Evolutionary conservation across 2,888 invertebrate genomes (phyloP).

Genomic region (Clusia tigrina): DNA sequence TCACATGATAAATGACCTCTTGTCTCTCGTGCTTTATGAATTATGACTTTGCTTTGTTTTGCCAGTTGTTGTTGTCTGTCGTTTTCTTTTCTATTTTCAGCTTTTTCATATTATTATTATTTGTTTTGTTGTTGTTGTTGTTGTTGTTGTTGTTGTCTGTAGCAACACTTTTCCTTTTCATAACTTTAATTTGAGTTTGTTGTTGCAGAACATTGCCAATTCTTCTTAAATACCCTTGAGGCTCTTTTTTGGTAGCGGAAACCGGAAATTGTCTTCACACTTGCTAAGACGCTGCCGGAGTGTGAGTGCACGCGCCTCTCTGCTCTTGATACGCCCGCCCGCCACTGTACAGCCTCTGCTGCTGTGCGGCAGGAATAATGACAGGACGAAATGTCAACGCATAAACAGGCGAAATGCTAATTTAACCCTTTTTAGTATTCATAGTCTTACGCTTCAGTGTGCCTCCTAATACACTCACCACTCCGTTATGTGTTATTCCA

Average conservation of each 20-base stretch:
- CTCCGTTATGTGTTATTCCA: too few species aligned
- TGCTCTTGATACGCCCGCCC: too few species aligned
- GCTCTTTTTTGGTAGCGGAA: slow-evolving; percentile 16
- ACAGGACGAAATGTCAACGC: slow-evolving; percentile 49
- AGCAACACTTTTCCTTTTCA: slow-evolving; percentile 23
- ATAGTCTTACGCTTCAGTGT: slow-evolving; percentile 55
- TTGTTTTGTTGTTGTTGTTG: slow-evolving; percentile 24
- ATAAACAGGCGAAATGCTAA: slow-evolving; percentile 60
- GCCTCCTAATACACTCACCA: slow-evolving; percentile 27
- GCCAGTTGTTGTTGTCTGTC: slow-evolving; percentile 11
- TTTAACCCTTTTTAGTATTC: slow-evolving; percentile 63
- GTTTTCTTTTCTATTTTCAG: too few species aligned
- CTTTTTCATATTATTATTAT: too few species aligned
- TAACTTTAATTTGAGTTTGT: slow-evolving; percentile 32
- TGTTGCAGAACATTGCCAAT: slow-evolving; percentile 40
- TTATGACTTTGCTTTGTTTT: slow-evolving; percentile 38
- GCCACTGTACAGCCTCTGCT: slow-evolving; percentile 39
- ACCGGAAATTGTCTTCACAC: slow-evolving; percentile 41
- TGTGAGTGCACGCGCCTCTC: slow-evolving; percentile 49
- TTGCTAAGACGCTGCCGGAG: slow-evolving; percentile 47
- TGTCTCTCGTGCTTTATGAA: slow-evolving; percentile 38
- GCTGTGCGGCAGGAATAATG: slow-evolving; percentile 15
- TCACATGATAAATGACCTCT: slow-evolving; percentile 48
- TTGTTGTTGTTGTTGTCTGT: slow-evolving; percentile 16
- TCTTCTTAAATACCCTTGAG: slow-evolving; percentile 44